Evolutionary conservation across 2,888 invertebrate genomes (phyloP), one percentile per base, ranked within the genome.

Genomic region (Brassicogethes aeneus): DNA sequence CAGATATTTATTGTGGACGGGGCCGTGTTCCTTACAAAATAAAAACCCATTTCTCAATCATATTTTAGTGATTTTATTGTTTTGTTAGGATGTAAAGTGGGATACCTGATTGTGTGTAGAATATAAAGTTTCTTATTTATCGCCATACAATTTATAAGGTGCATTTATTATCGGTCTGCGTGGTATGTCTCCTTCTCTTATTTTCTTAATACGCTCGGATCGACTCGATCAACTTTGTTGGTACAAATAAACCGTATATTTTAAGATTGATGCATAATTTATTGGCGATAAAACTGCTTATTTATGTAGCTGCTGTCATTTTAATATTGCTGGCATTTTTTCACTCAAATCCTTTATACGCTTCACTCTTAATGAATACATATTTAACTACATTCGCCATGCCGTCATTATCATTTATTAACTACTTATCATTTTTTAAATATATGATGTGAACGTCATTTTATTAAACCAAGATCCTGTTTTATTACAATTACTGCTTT

Each of bases 51-150:
- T 66, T 65, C 64, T 65, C 65, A 67, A 67, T 68, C 66, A 68
- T 68, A 68, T 68, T 66, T 68, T 64, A 68, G 65, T 62, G 62
- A 68, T 66, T 68, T 68, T 68, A 68, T 68, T 68, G 66, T 68
- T 68, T 66, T 55, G 65, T 55, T 57, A 55, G 64, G 63, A 64
- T 66, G 65, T 64, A 67, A 66, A 67, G 62, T 66, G 62, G 64
- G 62, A 65, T 64, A 66, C 63, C 64, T 66, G 68, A 68, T 67
- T 68, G 67, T 67, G 62, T 59, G 61, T 59, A 52, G 65, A 60
- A 66, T 66, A 68, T 68, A 68, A 68, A 68, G 65, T 67, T 64
- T 65, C 65, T 66, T 67, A 66, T 68, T 68, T 68, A 68, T 67
- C 61, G 66, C 55, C 56, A 48, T 60, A 64, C 66, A 67, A 68